Base-by-base conservation (phyloP, 1,140 invertebrate species). In the Rhysida immarginata region DNA sequence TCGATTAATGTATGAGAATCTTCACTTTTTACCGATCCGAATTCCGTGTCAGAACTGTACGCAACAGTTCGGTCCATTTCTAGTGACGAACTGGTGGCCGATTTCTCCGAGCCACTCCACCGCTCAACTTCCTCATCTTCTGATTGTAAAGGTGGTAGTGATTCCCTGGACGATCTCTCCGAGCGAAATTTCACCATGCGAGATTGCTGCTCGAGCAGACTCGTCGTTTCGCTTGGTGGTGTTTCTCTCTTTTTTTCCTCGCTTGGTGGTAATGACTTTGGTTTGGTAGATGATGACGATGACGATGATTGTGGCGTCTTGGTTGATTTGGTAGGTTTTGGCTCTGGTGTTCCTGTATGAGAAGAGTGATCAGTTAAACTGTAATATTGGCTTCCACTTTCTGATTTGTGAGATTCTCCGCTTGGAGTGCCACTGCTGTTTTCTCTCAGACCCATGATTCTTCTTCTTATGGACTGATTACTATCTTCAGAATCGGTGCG, bases 41-140 rank as follows among this genome's bases (percentile, higher is more conserved):
- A 56, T 21, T 56, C 55, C n/a, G 55, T 56, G 21, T 56, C 55
- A 8, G 55, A 56, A 23, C 55, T 56, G 55, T 56, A 56, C 27
- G 45, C 45, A 5, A 56, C 48, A 2, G 55, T 56, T 5, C 26
- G 52, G 11, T 56, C 55, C 52, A 49, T 50, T 18, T 56, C 55
- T 2, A 52, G 14, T 11, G 53, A 55, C 13, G 49, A 51, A 27
- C 49, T 51, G 5, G 23, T 27, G 3, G 13, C 24, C 8, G 49
- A 51, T 26, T 51, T 51, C 13, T 51, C 49, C 3, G 49, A 51
- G 3, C 49, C 49, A 26, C 49, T 51, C 49, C 13, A 26, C 16
- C 26, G 26, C 26, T 51, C 26, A 3, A 21, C 13, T 5, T 51
- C 49, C 2, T 51, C 49, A 51, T 51, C 49, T 3, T 3, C 49